These are phyloP conservation scores for Tinamus major DNA, from an alignment of 2,797 vertebrate genomes.

Conservation along the genomic window DNA sequence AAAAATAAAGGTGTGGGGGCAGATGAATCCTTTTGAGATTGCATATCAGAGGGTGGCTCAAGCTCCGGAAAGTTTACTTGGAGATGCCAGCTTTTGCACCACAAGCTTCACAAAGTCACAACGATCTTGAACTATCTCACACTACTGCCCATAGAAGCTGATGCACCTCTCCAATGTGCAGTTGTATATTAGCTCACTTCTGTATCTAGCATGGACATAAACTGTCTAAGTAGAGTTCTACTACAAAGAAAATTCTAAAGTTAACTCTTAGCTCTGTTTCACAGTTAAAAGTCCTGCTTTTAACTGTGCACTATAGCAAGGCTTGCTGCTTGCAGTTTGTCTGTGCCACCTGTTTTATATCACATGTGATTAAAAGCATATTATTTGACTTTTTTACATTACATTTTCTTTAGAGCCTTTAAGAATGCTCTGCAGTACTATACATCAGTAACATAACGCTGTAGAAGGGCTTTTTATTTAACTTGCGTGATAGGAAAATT, in stretches of 20 bases:
- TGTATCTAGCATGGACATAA: too few species aligned
- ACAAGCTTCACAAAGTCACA: neutral
- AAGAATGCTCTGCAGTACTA: neutral
- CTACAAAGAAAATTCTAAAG: neutral
- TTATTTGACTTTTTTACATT: neutral
- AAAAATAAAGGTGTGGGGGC: neutral
- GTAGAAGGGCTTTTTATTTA: conserved; percentile 24
- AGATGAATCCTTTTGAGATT: neutral
- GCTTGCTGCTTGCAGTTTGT: neutral
- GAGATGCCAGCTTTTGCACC: neutral
- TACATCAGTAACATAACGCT: neutral
- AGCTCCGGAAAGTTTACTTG: neutral
- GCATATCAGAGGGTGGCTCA: neutral
- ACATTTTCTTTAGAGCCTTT: neutral
- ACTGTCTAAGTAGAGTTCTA: neutral
- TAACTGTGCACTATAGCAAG: too few species aligned
- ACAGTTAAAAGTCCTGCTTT: neutral
- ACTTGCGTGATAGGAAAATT: neutral
- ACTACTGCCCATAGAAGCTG: neutral
- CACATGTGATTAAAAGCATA: neutral
- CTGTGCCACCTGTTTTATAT: neutral
- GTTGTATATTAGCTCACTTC: neutral
- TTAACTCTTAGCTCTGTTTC: neutral
- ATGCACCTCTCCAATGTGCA: neutral
- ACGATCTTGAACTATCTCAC: neutral